Evolutionary conservation across 1,140 invertebrate species (phyloP).

Genomic region (Drosophila santomea): DNA sequence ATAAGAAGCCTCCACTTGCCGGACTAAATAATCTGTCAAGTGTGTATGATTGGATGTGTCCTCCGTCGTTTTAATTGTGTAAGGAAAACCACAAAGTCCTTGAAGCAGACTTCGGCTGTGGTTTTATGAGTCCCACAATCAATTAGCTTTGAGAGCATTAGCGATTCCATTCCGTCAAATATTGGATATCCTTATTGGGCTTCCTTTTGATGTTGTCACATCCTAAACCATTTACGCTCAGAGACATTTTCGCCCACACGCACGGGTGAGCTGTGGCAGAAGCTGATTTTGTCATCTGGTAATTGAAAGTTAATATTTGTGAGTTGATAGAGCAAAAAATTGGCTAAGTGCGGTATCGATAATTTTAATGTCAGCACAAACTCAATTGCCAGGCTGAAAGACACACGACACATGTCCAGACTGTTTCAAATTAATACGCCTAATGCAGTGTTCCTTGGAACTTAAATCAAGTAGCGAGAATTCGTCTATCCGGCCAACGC

Average conservation of each 20-base stretch:
- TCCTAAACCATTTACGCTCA: conserved; percentile 6
- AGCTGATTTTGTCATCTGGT: conserved; percentile 53
- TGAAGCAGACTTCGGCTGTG: conserved; percentile 7
- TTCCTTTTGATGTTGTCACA: conserved; percentile 24
- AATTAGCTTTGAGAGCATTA: conserved; percentile 34
- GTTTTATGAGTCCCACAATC: conserved; percentile 21
- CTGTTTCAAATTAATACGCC: conserved; percentile 55
- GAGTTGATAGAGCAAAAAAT: conserved; percentile 42
- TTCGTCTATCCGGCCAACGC: conserved; percentile 56
- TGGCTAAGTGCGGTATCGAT: conserved; percentile 46
- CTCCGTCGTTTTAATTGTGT: conserved; percentile 14
- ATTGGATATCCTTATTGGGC: conserved; percentile 41
- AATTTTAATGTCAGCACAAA: conserved; percentile 51
- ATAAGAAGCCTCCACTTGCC: conserved; percentile 35
- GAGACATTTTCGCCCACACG: conserved; percentile 25
- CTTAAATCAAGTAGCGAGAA: conserved; percentile 40
- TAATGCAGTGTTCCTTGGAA: conserved; percentile 54
- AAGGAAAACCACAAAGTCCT: conserved; percentile 16
- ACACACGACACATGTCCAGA: conserved; percentile 28
- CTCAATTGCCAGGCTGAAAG: conserved; percentile 32
- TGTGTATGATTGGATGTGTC: conserved; percentile 11
- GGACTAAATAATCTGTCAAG: conserved; percentile 26
- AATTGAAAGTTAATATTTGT: conserved; percentile 72
- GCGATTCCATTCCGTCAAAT: conserved; percentile 20
- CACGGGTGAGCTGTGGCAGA: conserved; percentile 26